Base-by-base conservation (phyloP, 2,113 vertebrate species). In the Collichthys lucidus region DNA sequence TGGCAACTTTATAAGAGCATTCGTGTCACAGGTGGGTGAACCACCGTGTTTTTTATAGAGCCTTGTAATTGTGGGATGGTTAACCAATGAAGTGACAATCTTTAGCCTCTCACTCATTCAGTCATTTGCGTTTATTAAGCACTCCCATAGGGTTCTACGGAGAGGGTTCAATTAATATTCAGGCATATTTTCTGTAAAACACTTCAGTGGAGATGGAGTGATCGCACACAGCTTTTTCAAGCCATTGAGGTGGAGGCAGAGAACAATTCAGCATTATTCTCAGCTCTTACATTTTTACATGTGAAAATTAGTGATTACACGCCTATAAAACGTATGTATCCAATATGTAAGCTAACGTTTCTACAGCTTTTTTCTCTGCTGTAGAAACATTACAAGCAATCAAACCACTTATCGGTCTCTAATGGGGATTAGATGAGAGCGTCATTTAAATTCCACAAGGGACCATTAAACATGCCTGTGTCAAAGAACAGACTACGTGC, bases 1-100 rank as follows among this genome's bases (percentile, higher is more conserved):
- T 75, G 80, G 65, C 63, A 60, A 84, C 68, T 88, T 88, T 79
- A 83, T 80, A 78, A 84, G 68, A 76, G 77, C 82, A n/a, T 71
- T 82, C 35, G 17, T 79, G 90, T 89, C 87, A 83, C 74, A 79
- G 83, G 85, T 84, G 56, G 74, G 83, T 87, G 66, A 83, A 67
- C 77, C 70, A 67, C 77, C 70, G 47, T 76, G 77, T 17, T 62
- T 79, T 86, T 85, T 80, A 88, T 91, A 24, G 82, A 81, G 69
- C 52, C 35, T 72, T 76, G 75, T 91, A 74, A 90, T 77, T 79
- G 73, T 7, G 20, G 46, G 56, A 76, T 52, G 40, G 84, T 79
- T 82, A 87, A 73, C 74, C 79, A 74, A 50, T 85, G 55, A 83
- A 71, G 68, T 69, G 82, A 75, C 69, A 40, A 22, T 81, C 75